Conservation (phyloP, 2,113 vertebrate species). For the Telmatochromis sp. region DNA sequence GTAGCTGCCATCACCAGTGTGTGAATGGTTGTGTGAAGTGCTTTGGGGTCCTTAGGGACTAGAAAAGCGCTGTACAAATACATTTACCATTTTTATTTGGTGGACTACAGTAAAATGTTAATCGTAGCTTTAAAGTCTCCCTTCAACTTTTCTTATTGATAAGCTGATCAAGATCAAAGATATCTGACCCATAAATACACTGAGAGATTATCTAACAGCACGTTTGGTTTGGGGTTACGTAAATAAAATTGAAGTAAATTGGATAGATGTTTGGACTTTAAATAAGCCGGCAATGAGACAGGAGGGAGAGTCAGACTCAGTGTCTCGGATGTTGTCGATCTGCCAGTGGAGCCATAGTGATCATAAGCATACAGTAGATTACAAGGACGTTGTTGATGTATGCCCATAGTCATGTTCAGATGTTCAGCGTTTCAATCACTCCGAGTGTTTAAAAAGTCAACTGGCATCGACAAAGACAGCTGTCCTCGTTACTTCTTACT, state of each 20-base stretch:
- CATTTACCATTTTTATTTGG: background rate
- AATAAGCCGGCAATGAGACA: background rate
- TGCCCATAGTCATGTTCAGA: background rate
- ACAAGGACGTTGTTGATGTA: background rate
- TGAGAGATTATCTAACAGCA: background rate
- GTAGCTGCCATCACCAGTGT: background rate
- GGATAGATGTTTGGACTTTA: background rate
- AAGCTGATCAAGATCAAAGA: background rate
- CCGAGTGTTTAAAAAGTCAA: background rate
- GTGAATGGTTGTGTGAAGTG: fast-evolving
- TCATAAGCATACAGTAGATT: fast-evolving
- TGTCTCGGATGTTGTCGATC: fast-evolving
- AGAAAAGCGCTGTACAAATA: fast-evolving
- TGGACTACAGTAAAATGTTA: background rate
- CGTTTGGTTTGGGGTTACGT: fast-evolving
- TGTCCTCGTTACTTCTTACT: background rate
- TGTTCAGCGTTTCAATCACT: background rate
- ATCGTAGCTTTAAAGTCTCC: background rate
- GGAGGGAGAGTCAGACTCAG: fast-evolving
- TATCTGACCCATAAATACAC: background rate
- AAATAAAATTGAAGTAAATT: fast-evolving
- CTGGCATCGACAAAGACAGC: fast-evolving
- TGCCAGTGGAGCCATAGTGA: background rate
- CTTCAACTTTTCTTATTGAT: background rate
- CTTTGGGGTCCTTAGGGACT: fast-evolving